Conservation (phyloP, 2,888 invertebrate species). For the Lamproptera curius region DNA sequence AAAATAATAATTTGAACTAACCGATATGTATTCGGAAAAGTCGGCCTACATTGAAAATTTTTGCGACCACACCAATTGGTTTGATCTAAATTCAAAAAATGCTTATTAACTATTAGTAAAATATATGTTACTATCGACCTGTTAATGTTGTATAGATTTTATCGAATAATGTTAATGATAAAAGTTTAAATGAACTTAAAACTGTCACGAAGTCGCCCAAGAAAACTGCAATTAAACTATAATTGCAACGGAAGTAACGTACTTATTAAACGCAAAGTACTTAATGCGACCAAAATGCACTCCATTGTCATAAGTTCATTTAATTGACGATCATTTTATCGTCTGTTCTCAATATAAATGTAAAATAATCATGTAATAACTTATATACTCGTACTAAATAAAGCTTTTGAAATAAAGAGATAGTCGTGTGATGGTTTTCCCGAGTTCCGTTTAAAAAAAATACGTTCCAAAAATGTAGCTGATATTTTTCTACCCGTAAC, state of each 20-base stretch:
- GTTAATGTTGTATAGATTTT: neutral
- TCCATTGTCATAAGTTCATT: neutral
- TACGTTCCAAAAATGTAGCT: conserved; percentile 3
- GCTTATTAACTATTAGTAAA: neutral
- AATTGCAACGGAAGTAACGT: neutral
- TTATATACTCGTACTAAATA: neutral
- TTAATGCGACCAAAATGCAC: neutral
- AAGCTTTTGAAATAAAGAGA: neutral
- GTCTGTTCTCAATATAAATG: neutral
- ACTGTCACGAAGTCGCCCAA: neutral
- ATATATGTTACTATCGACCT: neutral
- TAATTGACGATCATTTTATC: neutral
- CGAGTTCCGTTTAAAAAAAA: neutral
- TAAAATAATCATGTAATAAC: neutral
- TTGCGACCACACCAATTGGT: too few species aligned
- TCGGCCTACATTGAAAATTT: too few species aligned
- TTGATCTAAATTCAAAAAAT: too few species aligned
- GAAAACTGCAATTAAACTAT: neutral
- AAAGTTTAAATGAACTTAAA: neutral
- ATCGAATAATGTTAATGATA: neutral
- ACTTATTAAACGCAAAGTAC: neutral
- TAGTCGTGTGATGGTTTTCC: neutral
- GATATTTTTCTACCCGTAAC: conserved; percentile 10
- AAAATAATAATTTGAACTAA: too few species aligned
- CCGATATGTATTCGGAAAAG: too few species aligned